Conservation (phyloP, 2,797 vertebrate genomes). For the Peromyscus eremicus region DNA sequence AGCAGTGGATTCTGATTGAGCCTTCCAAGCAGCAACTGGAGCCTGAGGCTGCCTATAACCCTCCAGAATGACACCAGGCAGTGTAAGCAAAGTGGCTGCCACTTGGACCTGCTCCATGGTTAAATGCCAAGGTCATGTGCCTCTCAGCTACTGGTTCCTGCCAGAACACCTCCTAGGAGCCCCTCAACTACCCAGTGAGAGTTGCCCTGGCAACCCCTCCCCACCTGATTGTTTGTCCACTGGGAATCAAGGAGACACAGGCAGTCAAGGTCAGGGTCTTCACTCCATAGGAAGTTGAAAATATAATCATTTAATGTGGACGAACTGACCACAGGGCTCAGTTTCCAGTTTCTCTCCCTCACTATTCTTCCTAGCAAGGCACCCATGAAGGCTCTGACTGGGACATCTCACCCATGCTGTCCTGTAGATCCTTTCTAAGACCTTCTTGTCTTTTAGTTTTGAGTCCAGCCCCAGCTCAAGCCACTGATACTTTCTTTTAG, state of each 20-base stretch:
- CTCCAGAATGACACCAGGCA: neutral
- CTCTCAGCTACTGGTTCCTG: neutral
- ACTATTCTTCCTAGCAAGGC: neutral
- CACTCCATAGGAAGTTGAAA: neutral
- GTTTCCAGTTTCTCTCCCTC: neutral
- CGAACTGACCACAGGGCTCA: neutral
- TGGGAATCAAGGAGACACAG: neutral
- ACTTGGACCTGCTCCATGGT: neutral
- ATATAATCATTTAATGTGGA: neutral
- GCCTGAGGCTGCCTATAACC: neutral
- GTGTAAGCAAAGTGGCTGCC: neutral
- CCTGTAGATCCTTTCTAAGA: neutral
- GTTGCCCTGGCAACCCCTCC: neutral
- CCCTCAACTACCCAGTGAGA: neutral
- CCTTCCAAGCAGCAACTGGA: neutral
- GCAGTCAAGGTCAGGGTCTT: neutral
- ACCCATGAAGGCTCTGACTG: neutral
- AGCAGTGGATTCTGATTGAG: conserved; percentile 81
- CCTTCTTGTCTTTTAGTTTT: neutral
- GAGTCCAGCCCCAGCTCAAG: neutral
- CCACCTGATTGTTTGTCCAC: neutral
- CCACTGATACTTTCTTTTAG: neutral
- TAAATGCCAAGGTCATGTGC: neutral
- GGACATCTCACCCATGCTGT: neutral
- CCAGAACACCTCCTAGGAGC: neutral